Conservation (phyloP, 1,140 invertebrate species). For the Tetragnatha versicolor region DNA sequence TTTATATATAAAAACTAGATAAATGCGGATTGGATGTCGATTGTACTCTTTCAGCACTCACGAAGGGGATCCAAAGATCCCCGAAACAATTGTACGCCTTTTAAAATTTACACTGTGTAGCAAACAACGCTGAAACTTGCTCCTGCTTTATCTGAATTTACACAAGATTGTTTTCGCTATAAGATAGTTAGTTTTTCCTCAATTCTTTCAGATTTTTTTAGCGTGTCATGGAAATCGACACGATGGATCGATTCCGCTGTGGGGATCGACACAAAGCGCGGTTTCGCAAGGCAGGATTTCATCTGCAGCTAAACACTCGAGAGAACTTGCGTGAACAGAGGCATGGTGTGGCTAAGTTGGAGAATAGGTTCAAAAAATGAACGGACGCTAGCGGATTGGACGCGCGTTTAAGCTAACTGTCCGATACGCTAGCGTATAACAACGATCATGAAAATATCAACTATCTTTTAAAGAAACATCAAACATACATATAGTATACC, state of each 20-base stretch:
- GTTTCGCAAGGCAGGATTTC: conserved; percentile 52
- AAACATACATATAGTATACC: background rate
- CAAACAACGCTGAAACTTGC: background rate
- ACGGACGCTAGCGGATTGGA: conserved; percentile 50
- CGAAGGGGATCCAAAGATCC: no score
- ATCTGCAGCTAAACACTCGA: conserved; percentile 56
- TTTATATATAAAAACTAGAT: no score
- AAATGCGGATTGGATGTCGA: no score
- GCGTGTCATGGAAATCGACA: background rate
- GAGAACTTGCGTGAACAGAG: conserved; percentile 22
- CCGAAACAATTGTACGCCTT: no score
- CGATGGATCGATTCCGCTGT: background rate
- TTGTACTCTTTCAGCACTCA: no score
- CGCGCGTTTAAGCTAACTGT: conserved; percentile 39
- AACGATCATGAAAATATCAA: background rate
- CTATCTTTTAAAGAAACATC: background rate
- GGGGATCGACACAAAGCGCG: conserved; percentile 4
- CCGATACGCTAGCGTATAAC: conserved; percentile 43
- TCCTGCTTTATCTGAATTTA: background rate
- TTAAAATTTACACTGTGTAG: no score
- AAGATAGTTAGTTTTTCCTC: no score
- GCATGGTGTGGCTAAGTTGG: conserved; percentile 52
- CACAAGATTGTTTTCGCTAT: no score
- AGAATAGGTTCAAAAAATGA: background rate
- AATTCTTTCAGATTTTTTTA: no score